Conservation (phyloP, 2,797 vertebrate species). For the Hypotaenidia philippensis region DNA sequence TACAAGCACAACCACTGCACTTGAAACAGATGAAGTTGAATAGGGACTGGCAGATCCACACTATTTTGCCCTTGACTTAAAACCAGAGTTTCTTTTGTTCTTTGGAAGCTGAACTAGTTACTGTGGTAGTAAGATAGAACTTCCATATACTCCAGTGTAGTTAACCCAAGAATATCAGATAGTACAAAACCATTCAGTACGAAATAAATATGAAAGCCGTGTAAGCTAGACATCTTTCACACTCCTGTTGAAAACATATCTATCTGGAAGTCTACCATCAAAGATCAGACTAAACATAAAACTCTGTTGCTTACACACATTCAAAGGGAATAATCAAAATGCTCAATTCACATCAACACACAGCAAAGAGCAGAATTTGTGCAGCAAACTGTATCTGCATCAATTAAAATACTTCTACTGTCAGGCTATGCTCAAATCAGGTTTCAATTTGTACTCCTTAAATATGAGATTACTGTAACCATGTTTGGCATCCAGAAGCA, state of each 20-base stretch:
- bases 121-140: neutral
- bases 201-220: neutral
- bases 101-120: neutral
- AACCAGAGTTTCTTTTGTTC: neutral
- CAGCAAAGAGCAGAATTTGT: neutral
- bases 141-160: neutral
- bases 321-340: neutral
- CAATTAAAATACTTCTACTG: slow-evolving; percentile 11
- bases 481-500: slow-evolving; percentile 29
- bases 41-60: neutral
- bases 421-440: neutral
- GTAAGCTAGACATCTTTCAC: neutral
- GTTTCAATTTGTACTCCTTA: slow-evolving; percentile 42
- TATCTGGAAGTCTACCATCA: neutral
- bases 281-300: neutral
- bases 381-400: neutral
- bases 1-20: neutral
- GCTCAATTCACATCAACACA: neutral
- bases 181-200: neutral
- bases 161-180: neutral
- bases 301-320: neutral
- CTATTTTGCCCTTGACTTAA: neutral
- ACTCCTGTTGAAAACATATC: neutral
- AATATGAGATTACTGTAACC: slow-evolving; percentile 30
- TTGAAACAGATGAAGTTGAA: neutral